Evolutionary conservation across 2,113 vertebrate species (phyloP).

Genomic region (Erythrocebus patas): DNA sequence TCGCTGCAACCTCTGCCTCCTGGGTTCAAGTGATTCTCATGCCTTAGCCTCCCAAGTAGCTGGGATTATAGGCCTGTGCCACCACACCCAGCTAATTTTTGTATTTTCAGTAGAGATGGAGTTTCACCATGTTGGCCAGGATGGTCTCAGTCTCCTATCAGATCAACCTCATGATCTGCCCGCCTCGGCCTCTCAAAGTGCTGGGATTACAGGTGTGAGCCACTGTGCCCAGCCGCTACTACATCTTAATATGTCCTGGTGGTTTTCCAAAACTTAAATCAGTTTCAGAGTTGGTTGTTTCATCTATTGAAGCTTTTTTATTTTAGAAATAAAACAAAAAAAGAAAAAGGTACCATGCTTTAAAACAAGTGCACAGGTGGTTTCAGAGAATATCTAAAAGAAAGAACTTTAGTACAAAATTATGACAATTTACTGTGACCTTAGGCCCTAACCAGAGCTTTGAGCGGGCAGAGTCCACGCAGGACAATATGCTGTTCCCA

Average conservation of each 20-base stretch:
- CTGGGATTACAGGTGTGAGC: too few species aligned
- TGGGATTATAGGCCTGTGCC: too few species aligned
- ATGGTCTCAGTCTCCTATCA: too few species aligned
- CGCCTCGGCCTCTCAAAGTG: too few species aligned
- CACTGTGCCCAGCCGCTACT: too few species aligned
- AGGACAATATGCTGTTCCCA: neutral
- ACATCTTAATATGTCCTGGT: neutral
- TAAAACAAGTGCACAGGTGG: neutral
- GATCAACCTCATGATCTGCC: too few species aligned
- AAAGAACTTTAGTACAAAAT: neutral
- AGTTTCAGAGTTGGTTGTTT: neutral
- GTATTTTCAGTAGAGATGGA: too few species aligned
- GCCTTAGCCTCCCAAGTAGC: too few species aligned
- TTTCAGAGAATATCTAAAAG: neutral
- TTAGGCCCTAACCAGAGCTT: neutral
- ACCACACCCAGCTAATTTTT: too few species aligned
- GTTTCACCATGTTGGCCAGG: too few species aligned
- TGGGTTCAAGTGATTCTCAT: too few species aligned
- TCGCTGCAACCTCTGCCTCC: too few species aligned
- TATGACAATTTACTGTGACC: neutral
- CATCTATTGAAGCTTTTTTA: neutral
- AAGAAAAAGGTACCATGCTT: neutral
- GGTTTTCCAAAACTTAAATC: conserved; percentile 21
- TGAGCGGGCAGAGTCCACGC: neutral
- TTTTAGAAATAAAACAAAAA: neutral